These are phyloP conservation scores for Pterostichus madidus DNA, from an alignment of 2,888 invertebrate genomes.

Conservation along the genomic window DNA sequence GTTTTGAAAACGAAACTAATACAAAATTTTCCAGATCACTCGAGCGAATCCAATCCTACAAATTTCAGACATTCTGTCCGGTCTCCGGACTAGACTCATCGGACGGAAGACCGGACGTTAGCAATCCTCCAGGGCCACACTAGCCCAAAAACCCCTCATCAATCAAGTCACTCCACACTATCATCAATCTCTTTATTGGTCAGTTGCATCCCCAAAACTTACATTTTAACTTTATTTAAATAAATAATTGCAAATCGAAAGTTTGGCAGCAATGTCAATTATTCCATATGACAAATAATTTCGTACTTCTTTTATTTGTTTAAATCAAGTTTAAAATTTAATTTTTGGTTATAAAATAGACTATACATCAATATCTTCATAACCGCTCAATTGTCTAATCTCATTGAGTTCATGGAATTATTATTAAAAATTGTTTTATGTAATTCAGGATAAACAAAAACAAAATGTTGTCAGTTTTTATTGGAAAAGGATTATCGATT, in stretches of 20 bases:
- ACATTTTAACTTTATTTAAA: too few species aligned
- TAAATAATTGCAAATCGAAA: too few species aligned
- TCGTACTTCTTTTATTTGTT: too few species aligned
- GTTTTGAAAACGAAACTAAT: slow-evolving; percentile 1
- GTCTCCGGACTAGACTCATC: slow-evolving; percentile 5
- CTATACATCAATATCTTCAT: too few species aligned
- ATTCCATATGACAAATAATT: too few species aligned
- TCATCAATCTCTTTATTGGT: background rate
- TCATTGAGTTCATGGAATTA: too few species aligned
- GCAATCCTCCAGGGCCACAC: background rate
- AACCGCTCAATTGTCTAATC: too few species aligned
- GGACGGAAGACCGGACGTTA: slow-evolving; percentile 62
- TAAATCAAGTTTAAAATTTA: too few species aligned
- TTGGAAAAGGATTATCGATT: background rate
- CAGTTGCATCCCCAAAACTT: too few species aligned
- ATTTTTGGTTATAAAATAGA: too few species aligned
- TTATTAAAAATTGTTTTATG: background rate
- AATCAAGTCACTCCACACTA: background rate
- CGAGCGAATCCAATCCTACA: slow-evolving; percentile 17
- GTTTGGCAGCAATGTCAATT: too few species aligned
- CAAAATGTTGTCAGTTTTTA: too few species aligned
- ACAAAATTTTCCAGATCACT: slow-evolving; percentile 32
- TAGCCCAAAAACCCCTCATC: background rate
- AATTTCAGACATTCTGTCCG: slow-evolving; percentile 30
- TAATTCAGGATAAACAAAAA: background rate